Conservation (phyloP, 2,113 vertebrate genomes). For the Pterocles orientalis region DNA sequence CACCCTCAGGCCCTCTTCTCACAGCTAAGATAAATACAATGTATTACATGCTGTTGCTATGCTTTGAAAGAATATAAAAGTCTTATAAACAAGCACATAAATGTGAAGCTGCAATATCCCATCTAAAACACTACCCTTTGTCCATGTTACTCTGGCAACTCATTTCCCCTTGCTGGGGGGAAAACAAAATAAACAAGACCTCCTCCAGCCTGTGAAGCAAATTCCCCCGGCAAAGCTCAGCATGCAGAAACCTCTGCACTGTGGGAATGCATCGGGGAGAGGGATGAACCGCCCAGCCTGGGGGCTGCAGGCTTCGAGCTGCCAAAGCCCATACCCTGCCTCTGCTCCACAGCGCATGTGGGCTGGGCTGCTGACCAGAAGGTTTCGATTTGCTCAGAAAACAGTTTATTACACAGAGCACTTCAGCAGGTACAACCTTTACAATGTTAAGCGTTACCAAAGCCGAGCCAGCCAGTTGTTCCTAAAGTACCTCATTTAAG, state of each 20-base stretch:
- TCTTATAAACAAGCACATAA: background rate
- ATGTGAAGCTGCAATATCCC: background rate
- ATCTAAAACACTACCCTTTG: background rate
- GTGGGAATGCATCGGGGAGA: background rate
- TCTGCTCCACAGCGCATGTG: background rate
- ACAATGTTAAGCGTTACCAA: rapidly evolving
- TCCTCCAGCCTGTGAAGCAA: background rate
- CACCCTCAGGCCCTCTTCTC: background rate
- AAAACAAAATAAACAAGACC: background rate
- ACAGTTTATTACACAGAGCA: background rate
- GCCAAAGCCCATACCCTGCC: background rate
- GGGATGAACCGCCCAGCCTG: background rate
- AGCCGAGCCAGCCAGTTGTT: background rate
- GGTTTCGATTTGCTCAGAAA: background rate
- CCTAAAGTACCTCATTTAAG: background rate
- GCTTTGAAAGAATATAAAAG: background rate
- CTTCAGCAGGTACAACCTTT: background rate
- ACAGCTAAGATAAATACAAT: background rate
- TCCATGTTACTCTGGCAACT: background rate
- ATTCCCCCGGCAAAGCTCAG: background rate
- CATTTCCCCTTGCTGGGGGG: background rate
- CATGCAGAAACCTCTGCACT: background rate
- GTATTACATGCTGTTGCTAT: background rate
- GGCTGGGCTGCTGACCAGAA: background rate
- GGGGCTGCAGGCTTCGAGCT: too few species aligned